A percentile compares a stretch with the other conserved stretches of the same genome.
Conservation (phyloP, 2,113 vertebrate species). For the Lepidothrix coronata region DNA sequence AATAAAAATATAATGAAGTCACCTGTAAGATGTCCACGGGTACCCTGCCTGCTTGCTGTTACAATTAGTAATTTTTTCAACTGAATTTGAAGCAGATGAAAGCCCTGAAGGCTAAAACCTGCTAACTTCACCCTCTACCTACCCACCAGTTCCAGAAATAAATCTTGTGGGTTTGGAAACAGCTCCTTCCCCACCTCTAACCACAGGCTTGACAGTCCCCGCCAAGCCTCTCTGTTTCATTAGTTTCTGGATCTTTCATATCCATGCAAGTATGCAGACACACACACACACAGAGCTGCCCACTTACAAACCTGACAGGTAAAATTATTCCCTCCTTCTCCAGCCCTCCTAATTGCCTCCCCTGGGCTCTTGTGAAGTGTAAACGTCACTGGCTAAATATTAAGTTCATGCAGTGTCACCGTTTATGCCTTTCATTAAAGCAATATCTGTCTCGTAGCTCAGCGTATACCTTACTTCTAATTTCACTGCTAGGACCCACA, state of each 20-base stretch:
- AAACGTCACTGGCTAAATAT: constrained; percentile 27
- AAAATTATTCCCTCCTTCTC: constrained; percentile 46
- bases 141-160: constrained; percentile 45
- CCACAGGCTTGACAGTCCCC: constrained; percentile 30
- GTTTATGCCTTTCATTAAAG: background rate
- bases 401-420: constrained; percentile 1
- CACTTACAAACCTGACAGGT: constrained; percentile 49
- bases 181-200: constrained; percentile 36
- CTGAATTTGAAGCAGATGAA: constrained; percentile 42
- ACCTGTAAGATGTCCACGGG: background rate
- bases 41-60: background rate
- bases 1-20: background rate
- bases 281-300: constrained; percentile 6
- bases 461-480: background rate
- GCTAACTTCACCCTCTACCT: constrained; percentile 18
- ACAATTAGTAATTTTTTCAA: background rate
- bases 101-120: constrained; percentile 41
- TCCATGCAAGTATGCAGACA: background rate
- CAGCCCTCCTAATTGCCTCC: constrained; percentile 58
- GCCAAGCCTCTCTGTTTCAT: background rate
- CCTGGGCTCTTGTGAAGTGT: background rate
- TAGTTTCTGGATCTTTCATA: constrained; percentile 5
- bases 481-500: background rate
- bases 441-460: constrained; percentile 10
- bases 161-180: constrained; percentile 54